These are phyloP conservation scores for Pilophorus perplexus DNA, from an alignment of 2,888 invertebrate genomes.

Conservation along the genomic window DNA sequence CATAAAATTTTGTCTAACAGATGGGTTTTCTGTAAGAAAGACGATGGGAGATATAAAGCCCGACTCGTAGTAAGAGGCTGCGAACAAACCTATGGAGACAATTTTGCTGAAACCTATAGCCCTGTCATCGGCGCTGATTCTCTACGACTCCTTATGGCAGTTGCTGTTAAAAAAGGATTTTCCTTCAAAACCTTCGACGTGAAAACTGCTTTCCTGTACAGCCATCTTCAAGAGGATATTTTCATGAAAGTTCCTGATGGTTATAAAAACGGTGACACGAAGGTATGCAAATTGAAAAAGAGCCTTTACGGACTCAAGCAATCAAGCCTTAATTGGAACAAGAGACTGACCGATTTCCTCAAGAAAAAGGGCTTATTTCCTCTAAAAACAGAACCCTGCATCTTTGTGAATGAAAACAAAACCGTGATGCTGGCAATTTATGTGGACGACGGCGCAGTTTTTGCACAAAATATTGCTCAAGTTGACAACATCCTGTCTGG, in stretches of 20 bases:
- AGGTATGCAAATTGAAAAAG: slow-evolving; percentile 26
- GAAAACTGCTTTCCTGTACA: slow-evolving; percentile 20
- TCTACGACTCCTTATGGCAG: not conserved
- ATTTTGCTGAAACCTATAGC: slow-evolving; percentile 19
- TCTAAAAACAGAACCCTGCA: slow-evolving; percentile 19
- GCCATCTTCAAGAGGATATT: slow-evolving; percentile 6
- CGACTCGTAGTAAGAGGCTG: slow-evolving; percentile 30
- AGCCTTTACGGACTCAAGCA: slow-evolving; percentile 21
- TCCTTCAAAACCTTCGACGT: slow-evolving; percentile 11
- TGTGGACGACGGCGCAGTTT: slow-evolving; percentile 21
- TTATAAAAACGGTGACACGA: slow-evolving; percentile 5
- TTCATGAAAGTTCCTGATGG: slow-evolving; percentile 25
- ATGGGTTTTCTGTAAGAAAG: slow-evolving; percentile 38
- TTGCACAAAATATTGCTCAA: too few species aligned
- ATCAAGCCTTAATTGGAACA: slow-evolving; percentile 8
- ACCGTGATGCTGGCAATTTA: slow-evolving; percentile 14
- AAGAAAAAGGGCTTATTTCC: slow-evolving; percentile 6
- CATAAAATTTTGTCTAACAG: slow-evolving; percentile 34
- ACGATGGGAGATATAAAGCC: slow-evolving; percentile 37
- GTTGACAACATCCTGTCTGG: too few species aligned
- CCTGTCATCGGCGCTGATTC: slow-evolving; percentile 18
- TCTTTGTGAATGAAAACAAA: slow-evolving; percentile 21
- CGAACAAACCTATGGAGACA: not conserved
- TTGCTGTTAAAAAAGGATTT: not conserved
- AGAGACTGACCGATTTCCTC: slow-evolving; percentile 2